A percentile compares a stretch with the other conserved stretches of the same genome.
phyloP scores from a whole-genome alignment of 2,888 invertebrate species.

The Priapulus caudatus region DNA sequence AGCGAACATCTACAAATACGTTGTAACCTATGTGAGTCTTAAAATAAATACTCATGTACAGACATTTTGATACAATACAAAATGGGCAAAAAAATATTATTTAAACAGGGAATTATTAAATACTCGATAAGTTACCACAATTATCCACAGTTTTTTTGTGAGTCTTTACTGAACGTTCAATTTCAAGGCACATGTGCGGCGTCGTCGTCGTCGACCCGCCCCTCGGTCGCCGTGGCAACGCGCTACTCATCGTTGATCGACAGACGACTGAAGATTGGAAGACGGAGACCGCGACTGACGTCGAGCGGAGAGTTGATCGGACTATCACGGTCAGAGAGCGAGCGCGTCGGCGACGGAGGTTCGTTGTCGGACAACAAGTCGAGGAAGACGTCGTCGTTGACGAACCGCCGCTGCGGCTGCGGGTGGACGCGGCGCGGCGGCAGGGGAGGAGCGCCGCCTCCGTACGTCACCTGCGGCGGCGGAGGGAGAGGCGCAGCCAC shows the following conservation, averaged over 20 bases:
- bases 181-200: too few species aligned
- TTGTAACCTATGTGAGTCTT: too few species aligned
- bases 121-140: background rate
- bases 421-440: conserved; percentile 14
- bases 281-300: conserved; percentile 16
- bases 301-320: conserved; percentile 17
- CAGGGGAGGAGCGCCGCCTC: conserved; percentile 10
- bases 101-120: conserved; percentile 1
- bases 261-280: conserved; percentile 21
- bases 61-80: conserved; percentile 1
- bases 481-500: background rate
- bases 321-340: background rate
- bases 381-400: background rate
- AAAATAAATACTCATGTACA: conserved; percentile 1
- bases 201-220: too few species aligned
- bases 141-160: background rate
- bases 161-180: too few species aligned
- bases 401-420: conserved; percentile 11
- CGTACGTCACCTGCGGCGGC: background rate
- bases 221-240: too few species aligned
- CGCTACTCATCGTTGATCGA: background rate
- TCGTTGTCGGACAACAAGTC: background rate
- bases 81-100: too few species aligned
- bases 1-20: too few species aligned
- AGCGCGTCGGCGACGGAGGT: background rate